Conservation (phyloP, 1,140 invertebrate species). For the Eupristina koningsbergeri region DNA sequence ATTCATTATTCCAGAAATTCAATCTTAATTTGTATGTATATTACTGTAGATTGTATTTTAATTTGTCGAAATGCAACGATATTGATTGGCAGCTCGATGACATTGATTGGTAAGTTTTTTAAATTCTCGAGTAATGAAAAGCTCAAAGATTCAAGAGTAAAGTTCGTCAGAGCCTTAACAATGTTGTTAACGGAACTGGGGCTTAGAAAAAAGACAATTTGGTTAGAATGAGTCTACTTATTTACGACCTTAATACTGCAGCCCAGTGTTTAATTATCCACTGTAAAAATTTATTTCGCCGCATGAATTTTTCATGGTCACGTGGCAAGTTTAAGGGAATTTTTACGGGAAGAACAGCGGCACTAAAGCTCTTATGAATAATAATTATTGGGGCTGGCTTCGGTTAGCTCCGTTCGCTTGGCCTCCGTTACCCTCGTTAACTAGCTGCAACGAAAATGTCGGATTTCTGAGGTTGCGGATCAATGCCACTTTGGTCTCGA, state of each 20-base stretch:
- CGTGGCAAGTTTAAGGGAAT: neutral
- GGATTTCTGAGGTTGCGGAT: neutral
- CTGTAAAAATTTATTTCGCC: slow-evolving; percentile 6
- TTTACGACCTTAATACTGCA: neutral
- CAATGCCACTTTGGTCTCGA: neutral
- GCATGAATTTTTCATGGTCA: neutral
- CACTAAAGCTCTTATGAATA: neutral
- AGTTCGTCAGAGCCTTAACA: too few species aligned
- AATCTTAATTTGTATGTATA: too few species aligned
- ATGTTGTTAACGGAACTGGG: too few species aligned
- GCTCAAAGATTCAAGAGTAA: too few species aligned
- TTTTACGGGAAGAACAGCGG: neutral
- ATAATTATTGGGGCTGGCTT: slow-evolving; percentile 50
- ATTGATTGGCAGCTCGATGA: too few species aligned
- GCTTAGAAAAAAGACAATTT: too few species aligned
- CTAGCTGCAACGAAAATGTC: slow-evolving; percentile 12
- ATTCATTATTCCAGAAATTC: too few species aligned
- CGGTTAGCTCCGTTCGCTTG: neutral
- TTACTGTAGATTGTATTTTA: too few species aligned
- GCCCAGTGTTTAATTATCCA: slow-evolving; percentile 10
- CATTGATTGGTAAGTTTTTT: too few species aligned
- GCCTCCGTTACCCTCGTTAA: neutral
- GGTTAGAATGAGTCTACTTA: too few species aligned
- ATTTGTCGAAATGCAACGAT: too few species aligned
- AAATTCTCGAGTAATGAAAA: too few species aligned